Percentiles rank a stretch among this genome's conserved stretches.
Evolutionary conservation across 2,888 invertebrate species (phyloP).

Genomic region (Tortrix viridana): DNA sequence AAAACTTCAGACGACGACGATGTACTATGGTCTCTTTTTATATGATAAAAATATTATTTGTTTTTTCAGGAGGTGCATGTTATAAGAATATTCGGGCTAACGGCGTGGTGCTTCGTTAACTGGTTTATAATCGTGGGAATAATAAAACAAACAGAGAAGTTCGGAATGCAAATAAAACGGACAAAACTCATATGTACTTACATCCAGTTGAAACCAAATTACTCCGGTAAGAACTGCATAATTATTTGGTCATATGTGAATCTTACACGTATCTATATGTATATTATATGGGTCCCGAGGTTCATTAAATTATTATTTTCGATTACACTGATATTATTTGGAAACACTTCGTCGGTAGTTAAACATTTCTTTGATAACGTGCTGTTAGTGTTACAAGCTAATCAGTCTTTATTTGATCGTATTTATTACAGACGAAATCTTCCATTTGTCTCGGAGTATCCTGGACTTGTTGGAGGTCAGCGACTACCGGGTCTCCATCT

Average conservation of each 20-base stretch:
- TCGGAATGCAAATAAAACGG: slow-evolving; percentile 57
- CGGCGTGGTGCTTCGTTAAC: slow-evolving; percentile 51
- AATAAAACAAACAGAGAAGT: slow-evolving; percentile 51
- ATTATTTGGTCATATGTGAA: no score
- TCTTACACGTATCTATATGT: no score
- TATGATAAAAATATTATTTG: no score
- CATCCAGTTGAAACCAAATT: slow-evolving; percentile 51
- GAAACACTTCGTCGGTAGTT: no score
- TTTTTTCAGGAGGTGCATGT: slow-evolving; percentile 44
- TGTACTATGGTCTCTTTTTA: no score
- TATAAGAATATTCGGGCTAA: slow-evolving; percentile 50
- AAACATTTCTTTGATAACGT: no score
- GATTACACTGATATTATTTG: no score
- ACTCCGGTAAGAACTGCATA: slow-evolving; percentile 20
- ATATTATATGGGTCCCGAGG: no score
- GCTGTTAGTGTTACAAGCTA: no score
- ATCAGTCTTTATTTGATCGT: no score
- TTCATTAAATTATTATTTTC: no score
- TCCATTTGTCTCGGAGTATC: slow-evolving; percentile 54
- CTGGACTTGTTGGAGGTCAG: slow-evolving; percentile 51
- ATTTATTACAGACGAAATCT: slow-evolving; percentile 54
- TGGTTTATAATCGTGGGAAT: slow-evolving; percentile 52
- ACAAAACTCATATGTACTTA: slow-evolving; percentile 65
- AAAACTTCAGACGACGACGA: no score
- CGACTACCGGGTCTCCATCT: slow-evolving; percentile 50